These are phyloP conservation scores for Dascyllus trimaculatus DNA, from an alignment of 2,113 vertebrate species.

Conservation along the genomic window DNA sequence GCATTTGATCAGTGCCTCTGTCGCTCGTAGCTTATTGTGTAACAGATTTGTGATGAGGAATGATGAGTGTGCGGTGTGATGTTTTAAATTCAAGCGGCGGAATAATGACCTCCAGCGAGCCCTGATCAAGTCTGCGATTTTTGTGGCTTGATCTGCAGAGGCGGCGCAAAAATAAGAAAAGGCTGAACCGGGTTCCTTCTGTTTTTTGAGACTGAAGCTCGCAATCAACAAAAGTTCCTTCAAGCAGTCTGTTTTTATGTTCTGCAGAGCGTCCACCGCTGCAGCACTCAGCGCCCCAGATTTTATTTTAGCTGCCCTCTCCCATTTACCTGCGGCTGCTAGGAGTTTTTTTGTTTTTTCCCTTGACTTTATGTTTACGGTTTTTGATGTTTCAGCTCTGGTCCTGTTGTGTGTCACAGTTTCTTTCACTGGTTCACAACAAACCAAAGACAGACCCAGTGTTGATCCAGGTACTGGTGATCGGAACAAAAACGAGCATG, in stretches of 20 bases:
- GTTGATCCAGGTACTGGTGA: conserved; percentile 28
- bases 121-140: conserved; percentile 29
- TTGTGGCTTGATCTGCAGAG: conserved; percentile 13
- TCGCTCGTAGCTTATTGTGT: background rate
- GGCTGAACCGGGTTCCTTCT: background rate
- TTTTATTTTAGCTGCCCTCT: conserved; percentile 17
- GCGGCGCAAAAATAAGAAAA: background rate
- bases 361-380: background rate
- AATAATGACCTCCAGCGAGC: conserved; percentile 14
- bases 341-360: background rate
- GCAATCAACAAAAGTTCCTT: background rate
- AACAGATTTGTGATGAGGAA: background rate
- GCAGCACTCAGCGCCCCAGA: conserved; percentile 23
- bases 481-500: no score
- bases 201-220: conserved; percentile 1
- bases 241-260: conserved; percentile 15
- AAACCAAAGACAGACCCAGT: background rate
- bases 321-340: conserved; percentile 20
- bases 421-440: no score
- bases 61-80: background rate
- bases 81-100: conserved; percentile 20
- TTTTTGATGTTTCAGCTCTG: background rate
- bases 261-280: conserved; percentile 12
- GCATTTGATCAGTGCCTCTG: conserved; percentile 31
- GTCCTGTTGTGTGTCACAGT: background rate